A percentile compares a stretch with the other conserved stretches of the same genome.
Conservation (phyloP, 2,113 vertebrate genomes). For the Megaceryle maxima region DNA sequence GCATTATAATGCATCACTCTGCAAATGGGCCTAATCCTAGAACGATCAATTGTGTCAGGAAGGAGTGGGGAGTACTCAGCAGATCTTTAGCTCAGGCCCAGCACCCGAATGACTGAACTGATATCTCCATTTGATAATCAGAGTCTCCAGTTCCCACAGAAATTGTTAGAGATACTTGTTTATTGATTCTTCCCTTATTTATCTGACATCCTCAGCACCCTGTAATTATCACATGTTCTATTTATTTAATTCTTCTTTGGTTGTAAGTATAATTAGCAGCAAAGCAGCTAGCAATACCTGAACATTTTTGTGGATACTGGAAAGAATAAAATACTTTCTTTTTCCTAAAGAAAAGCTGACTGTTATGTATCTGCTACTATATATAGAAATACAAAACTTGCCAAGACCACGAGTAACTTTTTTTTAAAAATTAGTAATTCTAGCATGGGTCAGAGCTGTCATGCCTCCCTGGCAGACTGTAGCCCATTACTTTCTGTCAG, state of each 20-base stretch:
- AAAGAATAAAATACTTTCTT: background rate
- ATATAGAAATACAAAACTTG: background rate
- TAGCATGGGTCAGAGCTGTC: background rate
- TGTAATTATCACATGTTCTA: background rate
- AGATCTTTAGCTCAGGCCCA: background rate
- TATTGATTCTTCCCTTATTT: slow-evolving; percentile 7
- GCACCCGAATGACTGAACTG: background rate
- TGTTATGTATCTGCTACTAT: background rate
- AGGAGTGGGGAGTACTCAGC: background rate
- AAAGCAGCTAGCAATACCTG: slow-evolving; percentile 1
- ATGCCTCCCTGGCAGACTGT: background rate
- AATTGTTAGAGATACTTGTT: background rate
- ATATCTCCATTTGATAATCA: background rate
- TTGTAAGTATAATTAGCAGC: slow-evolving; percentile 1
- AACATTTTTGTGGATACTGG: background rate
- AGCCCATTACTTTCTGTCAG: background rate
- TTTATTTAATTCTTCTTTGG: slow-evolving; percentile 8
- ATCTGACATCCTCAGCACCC: background rate
- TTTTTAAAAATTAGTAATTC: background rate
- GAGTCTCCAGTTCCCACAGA: background rate
- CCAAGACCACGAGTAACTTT: background rate
- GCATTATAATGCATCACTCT: background rate
- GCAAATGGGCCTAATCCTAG: background rate
- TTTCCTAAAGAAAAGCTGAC: background rate
- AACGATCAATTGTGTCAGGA: background rate